Conservation (phyloP, 2,888 invertebrate species). For the Pristionchus fissidentatus region DNA sequence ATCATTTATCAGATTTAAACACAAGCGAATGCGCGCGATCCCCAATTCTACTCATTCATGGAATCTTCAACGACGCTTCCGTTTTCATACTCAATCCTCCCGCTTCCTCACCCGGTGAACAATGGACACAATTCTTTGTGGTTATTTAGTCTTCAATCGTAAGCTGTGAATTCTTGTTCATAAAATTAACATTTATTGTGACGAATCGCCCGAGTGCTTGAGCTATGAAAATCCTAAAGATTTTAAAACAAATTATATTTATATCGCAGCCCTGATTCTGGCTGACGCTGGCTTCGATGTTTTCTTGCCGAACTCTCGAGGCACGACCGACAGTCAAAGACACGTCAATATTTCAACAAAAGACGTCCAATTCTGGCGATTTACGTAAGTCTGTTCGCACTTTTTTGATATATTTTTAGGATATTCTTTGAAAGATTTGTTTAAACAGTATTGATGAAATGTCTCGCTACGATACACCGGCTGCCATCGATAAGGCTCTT, state of each 20-base stretch:
- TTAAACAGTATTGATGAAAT: background rate
- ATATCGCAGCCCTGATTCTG: no score
- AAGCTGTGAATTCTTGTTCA: no score
- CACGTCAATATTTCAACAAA: background rate
- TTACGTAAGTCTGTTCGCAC: background rate
- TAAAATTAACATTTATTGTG: no score
- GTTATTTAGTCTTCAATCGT: no score
- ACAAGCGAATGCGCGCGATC: no score
- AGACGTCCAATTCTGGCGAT: background rate
- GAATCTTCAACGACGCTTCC: background rate
- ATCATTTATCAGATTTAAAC: no score
- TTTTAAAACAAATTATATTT: no score
- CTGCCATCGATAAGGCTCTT: background rate
- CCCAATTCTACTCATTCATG: background rate
- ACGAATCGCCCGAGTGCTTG: no score
- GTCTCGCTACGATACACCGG: background rate
- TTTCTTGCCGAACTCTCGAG: background rate
- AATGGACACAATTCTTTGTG: no score
- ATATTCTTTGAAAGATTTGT: no score
- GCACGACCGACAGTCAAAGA: background rate
- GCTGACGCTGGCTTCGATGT: conserved; percentile 21
- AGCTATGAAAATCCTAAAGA: no score
- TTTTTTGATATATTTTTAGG: no score
- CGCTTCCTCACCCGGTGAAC: background rate
- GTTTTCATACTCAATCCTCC: background rate